These are phyloP conservation scores for Bergia sp. DNA, from an alignment of 92 coral and sea anemone genomes.

Conservation along the genomic window DNA sequence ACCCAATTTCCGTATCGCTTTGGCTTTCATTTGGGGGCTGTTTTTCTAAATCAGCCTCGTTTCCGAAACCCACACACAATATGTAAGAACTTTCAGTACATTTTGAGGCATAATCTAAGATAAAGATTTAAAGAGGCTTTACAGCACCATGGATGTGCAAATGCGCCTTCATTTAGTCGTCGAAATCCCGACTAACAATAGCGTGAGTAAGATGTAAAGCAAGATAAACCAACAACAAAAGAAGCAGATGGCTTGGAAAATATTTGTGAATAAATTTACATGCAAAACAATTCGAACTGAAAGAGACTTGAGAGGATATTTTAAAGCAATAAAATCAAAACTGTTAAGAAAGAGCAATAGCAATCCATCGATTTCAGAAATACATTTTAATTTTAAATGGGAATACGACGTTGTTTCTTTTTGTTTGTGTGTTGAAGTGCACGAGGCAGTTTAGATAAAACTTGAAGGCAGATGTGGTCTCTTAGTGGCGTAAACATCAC, in stretches of 20 bases:
- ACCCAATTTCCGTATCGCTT: not conserved
- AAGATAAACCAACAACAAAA: constrained; percentile 22
- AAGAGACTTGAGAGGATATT: not conserved
- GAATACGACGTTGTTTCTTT: not conserved
- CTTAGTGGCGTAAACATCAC: constrained; percentile 16
- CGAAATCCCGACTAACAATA: constrained; percentile 13
- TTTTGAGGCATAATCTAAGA: not conserved
- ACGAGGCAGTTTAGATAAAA: not conserved
- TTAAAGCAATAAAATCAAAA: not conserved
- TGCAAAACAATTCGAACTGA: constrained; percentile 13
- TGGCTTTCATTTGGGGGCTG: not conserved
- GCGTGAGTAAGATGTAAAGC: constrained; percentile 13
- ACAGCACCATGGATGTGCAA: not conserved
- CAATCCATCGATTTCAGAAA: not conserved
- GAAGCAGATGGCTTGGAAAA: constrained; percentile 25
- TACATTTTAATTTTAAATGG: not conserved
- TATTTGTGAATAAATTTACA: constrained; percentile 33
- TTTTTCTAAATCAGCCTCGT: not conserved
- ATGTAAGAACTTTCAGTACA: not conserved
- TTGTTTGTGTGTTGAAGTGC: constrained; percentile 3
- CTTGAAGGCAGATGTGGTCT: not conserved
- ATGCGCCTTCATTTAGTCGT: not conserved
- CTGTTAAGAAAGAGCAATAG: not conserved
- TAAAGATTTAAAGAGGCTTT: not conserved
- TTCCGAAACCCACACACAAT: not conserved